Evolutionary conservation across 2,888 invertebrate genomes (phyloP).

Genomic region (Anticlea derivata): DNA sequence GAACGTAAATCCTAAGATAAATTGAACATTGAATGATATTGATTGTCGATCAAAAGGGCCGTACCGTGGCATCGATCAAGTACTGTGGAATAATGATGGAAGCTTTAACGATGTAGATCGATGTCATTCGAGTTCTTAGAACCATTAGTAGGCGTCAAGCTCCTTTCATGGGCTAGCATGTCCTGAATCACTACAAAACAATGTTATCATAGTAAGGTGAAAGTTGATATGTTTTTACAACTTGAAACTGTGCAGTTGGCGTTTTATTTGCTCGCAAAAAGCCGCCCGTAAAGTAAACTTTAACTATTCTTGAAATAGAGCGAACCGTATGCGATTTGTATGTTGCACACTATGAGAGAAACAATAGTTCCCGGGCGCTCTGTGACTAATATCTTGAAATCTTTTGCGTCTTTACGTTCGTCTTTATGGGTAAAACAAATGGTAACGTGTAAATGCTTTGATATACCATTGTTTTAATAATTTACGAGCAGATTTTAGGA

Average conservation of each 20-base stretch:
- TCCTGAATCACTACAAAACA: constrained; percentile 33
- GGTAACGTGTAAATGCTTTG: constrained; percentile 47
- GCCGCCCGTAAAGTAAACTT: constrained; percentile 62
- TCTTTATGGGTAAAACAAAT: constrained; percentile 54
- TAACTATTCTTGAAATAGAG: constrained; percentile 70
- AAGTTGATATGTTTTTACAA: constrained; percentile 41
- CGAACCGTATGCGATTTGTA: constrained; percentile 64
- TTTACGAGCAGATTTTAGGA: constrained; percentile 38
- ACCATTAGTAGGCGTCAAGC: constrained; percentile 37
- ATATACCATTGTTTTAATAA: constrained; percentile 42
- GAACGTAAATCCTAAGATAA: constrained; percentile 70
- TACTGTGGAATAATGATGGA: constrained; percentile 56
- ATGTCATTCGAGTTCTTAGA: constrained; percentile 55
- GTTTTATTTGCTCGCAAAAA: constrained; percentile 66
- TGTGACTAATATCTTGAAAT: constrained; percentile 68
- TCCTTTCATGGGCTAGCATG: constrained; percentile 31
- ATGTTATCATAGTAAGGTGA: constrained; percentile 22
- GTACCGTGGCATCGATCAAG: constrained; percentile 57
- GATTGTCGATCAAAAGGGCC: constrained; percentile 71
- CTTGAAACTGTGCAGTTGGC: constrained; percentile 49
- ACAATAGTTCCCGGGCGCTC: constrained; percentile 63
- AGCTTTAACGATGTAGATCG: constrained; percentile 58
- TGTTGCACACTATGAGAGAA: constrained; percentile 67
- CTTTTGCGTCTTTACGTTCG: constrained; percentile 53
- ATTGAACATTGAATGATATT: constrained; percentile 66